Percentiles rank a stretch among this genome's conserved stretches.
These are phyloP conservation scores for Capra hircus DNA, from an alignment of 2,113 vertebrate species.

Conservation along the genomic window DNA sequence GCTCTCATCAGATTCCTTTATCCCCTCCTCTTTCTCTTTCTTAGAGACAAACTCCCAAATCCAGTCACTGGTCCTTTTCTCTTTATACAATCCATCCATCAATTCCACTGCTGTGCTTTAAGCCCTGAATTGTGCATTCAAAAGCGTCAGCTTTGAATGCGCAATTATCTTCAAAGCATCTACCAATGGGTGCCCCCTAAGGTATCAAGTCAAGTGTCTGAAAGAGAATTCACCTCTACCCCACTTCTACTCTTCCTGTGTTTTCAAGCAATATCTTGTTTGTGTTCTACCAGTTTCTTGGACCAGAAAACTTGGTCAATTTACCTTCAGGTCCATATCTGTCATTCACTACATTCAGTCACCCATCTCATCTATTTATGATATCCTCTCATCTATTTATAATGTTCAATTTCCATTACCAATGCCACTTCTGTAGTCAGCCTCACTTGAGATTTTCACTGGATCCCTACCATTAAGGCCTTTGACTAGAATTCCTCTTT, in stretches of 20 bases:
- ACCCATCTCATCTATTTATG: too few species aligned
- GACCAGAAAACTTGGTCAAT: not conserved
- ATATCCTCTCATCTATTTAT: not conserved
- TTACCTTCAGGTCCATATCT: not conserved
- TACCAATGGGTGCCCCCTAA: not conserved
- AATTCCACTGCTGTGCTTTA: not conserved
- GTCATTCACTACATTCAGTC: not conserved
- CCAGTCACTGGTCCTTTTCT: not conserved
- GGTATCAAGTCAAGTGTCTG: not conserved
- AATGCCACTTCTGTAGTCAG: not conserved
- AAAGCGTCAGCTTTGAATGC: not conserved
- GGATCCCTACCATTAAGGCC: not conserved
- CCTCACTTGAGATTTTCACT: not conserved
- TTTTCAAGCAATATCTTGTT: not conserved
- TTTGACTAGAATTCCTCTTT: not conserved
- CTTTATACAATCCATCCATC: not conserved
- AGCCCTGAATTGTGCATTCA: not conserved
- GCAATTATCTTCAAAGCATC: not conserved
- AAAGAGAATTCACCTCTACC: not conserved
- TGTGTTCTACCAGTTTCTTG: not conserved
- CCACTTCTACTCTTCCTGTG: not conserved
- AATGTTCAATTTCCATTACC: not conserved
- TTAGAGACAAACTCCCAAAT: not conserved
- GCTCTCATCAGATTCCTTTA: not conserved
- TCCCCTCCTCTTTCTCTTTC: not conserved